Evolutionary conservation across 2,888 invertebrate species (phyloP), one percentile per base, ranked within the genome.

Genomic region (Drosophila macrospina): DNA sequence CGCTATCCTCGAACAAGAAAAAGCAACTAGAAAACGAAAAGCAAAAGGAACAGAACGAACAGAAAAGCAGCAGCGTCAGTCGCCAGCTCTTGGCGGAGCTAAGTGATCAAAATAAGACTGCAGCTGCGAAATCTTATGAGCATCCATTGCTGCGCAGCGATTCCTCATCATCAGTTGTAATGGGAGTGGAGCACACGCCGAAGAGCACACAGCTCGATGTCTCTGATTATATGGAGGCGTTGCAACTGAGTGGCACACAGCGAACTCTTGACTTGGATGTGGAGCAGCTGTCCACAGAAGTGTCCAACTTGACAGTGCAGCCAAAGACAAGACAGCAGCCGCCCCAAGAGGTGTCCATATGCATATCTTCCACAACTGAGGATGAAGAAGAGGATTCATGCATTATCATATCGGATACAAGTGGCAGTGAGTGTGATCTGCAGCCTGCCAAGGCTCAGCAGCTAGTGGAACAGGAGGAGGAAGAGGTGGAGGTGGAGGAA

Each of bases 1-100:
- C 92, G n/a, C 81, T 91, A 2, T 91, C 91, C 3, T 91, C 92
- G 13, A 75, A 73, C 3, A 71, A 76, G 48, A 80, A 83, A 44
- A 54, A 67, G 30, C 65, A 68, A 10, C 32, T 47, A 24, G 45
- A 48, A 3, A 55, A 51, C 16, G 13, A 39, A 42, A 30, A 50
- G n/a, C 42, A 56, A 36, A 30, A 50, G n/a, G 44, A 56, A 36
- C 30, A 30, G 39, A 16, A 15, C 24, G 15, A 54, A 16, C 0
- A 0, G 50, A 59, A 16, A 63, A 48, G 20, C 15, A 39, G 7
- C 39, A 86, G 80, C 51, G 78, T 74, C 1, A 88, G 86, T 39
- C 84, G 89, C 10, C 87, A 89, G 57, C 70, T 90, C 0, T 34
- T 89, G 3, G 62, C 66, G 3, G 74, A 82, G 7, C 45, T 89